Evolutionary conservation across 2,888 invertebrate genomes (phyloP), one percentile per base, ranked within the genome.

Genomic region (Odontothrips loti): DNA sequence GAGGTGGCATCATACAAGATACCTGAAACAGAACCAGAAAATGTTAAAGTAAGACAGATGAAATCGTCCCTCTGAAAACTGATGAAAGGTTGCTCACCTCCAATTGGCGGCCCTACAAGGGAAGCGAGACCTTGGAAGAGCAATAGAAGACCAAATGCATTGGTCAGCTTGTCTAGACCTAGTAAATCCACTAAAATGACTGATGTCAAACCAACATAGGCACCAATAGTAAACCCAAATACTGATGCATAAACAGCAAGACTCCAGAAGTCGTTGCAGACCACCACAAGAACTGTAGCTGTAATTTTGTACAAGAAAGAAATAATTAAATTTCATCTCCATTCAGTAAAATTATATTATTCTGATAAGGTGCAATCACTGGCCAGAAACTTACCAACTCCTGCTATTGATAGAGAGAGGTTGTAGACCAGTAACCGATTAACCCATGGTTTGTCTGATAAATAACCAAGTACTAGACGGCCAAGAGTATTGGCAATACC

Each of bases 151-250:
- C 98, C 98, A 88, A 98, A 98, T 43, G 97, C 96, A 87, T 97
- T 97, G n/a, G 97, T 98, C 81, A 98, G 89, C 86, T 92, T 94
- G 84, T 97, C 96, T 84, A 98, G 89, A n/a, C 97, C 97, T 81
- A 98, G 89, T 78, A 98, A 90, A 88, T 98, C 98, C 47, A 98
- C 98, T 82, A 98, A 90, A 83, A 98, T 96, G 81, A 98, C 97
- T 34, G 97, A 97, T 4, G 98, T 98, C 80, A 98, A 90, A n/a
- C 97, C 97, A 80, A 98, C 97, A 87, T 98, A 98, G 82, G 97
- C 97, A 84, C 98, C 97, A 85, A 96, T 95, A 27, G 96, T 95
- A 86, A 96, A 95, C 81, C 98, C 98, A 86, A 95, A 98, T 15
- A 93, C 90, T 58, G 91, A 90, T 43, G 95, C 92, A 87, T 96